Conservation (phyloP, 2,888 invertebrate genomes). For the Calephelis perditalis region DNA sequence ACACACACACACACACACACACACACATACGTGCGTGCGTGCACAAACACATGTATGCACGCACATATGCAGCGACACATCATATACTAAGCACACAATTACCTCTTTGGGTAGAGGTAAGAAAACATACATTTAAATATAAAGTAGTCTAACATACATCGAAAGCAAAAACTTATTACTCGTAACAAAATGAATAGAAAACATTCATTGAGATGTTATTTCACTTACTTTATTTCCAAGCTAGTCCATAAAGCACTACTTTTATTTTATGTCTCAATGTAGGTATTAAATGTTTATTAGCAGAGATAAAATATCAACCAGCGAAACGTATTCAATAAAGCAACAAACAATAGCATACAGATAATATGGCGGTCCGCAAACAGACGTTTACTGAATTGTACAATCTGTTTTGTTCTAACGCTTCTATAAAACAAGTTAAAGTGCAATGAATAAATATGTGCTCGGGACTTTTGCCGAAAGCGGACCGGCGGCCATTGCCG, state of each 20-base stretch:
- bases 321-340: background rate
- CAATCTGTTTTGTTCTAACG: conserved; percentile 16
- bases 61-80: too few species aligned
- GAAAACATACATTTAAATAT: too few species aligned
- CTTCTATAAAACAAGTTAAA: conserved; percentile 21
- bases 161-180: too few species aligned
- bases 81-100: too few species aligned
- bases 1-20: too few species aligned
- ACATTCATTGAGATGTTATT: background rate
- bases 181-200: too few species aligned
- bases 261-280: background rate
- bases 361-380: background rate
- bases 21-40: too few species aligned
- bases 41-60: too few species aligned
- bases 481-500: conserved; percentile 14
- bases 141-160: too few species aligned
- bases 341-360: background rate
- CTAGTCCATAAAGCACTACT: background rate
- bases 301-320: background rate
- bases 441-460: conserved; percentile 20
- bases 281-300: background rate
- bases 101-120: too few species aligned
- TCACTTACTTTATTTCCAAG: background rate
- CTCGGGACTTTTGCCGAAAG: conserved; percentile 14
- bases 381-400: conserved; percentile 6